Percentiles rank a stretch among this genome's conserved stretches.
phyloP scores from a whole-genome alignment of 2,888 invertebrate species.

The Asteroscopus sphinx region DNA sequence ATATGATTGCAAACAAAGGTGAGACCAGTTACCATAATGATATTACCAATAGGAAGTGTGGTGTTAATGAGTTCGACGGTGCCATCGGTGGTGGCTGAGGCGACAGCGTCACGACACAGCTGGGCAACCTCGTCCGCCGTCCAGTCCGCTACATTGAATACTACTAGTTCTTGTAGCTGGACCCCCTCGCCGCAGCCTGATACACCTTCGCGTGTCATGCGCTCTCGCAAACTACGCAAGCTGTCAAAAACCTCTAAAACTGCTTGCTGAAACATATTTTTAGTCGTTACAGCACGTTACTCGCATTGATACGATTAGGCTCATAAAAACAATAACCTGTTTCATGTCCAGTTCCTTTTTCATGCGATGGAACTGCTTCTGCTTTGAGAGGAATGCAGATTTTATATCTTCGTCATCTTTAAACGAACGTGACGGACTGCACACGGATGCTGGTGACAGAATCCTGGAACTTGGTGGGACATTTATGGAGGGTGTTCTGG shows the following conservation, averaged over 20 bases:
- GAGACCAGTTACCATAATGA: neutral
- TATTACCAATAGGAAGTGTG: constrained; percentile 70
- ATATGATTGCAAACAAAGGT: neutral
- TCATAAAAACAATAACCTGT: too few relatives aligned
- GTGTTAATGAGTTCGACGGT: constrained; percentile 72
- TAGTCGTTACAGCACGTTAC: too few relatives aligned
- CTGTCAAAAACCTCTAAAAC: constrained; percentile 77
- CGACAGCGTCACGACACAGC: constrained; percentile 74
- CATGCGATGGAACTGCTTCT: constrained; percentile 75
- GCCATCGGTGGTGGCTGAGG: constrained; percentile 65
- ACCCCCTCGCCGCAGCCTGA: constrained; percentile 69
- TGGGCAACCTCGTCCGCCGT: constrained; percentile 78
- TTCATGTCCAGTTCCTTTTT: constrained; percentile 85
- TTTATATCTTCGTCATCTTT: constrained; percentile 73
- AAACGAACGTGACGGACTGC: constrained; percentile 32
- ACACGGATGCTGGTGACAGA: constrained; percentile 35
- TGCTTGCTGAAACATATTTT: constrained; percentile 71
- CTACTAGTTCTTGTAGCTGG: constrained; percentile 72
- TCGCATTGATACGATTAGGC: too few relatives aligned
- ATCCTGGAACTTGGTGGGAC: constrained; percentile 39
- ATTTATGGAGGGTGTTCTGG: constrained; percentile 59
- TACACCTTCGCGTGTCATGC: constrained; percentile 74
- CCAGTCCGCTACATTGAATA: constrained; percentile 85
- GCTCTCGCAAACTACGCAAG: constrained; percentile 73
- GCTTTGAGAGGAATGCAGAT: constrained; percentile 67